phyloP scores from a whole-genome alignment of 2,888 invertebrate genomes.

The Tenthredo livida region DNA sequence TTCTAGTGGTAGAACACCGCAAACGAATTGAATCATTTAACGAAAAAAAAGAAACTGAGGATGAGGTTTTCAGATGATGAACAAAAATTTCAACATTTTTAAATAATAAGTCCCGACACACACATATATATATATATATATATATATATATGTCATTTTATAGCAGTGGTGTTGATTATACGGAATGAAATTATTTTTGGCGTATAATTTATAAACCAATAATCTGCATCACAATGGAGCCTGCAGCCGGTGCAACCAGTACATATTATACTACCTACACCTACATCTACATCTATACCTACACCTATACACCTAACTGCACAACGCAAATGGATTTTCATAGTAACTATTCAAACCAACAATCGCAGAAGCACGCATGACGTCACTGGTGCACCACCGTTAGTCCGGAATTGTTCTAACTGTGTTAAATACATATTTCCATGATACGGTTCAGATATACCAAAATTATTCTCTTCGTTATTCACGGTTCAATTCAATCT shows the following conservation, averaged over 20 bases:
- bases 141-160: too few relatives aligned
- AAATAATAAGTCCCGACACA: not conserved
- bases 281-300: not conserved
- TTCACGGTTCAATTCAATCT: not conserved
- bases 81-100: not conserved
- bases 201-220: slow-evolving; percentile 46
- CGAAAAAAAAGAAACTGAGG: not conserved
- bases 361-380: slow-evolving; percentile 17
- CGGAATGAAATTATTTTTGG: not conserved
- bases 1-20: not conserved
- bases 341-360: slow-evolving; percentile 43
- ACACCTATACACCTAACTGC: not conserved
- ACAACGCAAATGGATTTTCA: slow-evolving; percentile 33
- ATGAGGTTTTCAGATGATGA: not conserved
- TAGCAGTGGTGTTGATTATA: not conserved
- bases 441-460: slow-evolving; percentile 6
- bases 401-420: slow-evolving; percentile 2
- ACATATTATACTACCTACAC: not conserved
- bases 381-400: not conserved
- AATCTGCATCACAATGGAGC: slow-evolving; percentile 43
- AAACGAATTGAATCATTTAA: not conserved
- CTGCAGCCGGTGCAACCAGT: not conserved
- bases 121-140: too few relatives aligned
- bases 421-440: slow-evolving; percentile 30
- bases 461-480: not conserved